Evolutionary conservation across 2,113 vertebrate species (phyloP), one percentile per base, ranked within the genome.

Genomic region (Marcusenius ussheri): DNA sequence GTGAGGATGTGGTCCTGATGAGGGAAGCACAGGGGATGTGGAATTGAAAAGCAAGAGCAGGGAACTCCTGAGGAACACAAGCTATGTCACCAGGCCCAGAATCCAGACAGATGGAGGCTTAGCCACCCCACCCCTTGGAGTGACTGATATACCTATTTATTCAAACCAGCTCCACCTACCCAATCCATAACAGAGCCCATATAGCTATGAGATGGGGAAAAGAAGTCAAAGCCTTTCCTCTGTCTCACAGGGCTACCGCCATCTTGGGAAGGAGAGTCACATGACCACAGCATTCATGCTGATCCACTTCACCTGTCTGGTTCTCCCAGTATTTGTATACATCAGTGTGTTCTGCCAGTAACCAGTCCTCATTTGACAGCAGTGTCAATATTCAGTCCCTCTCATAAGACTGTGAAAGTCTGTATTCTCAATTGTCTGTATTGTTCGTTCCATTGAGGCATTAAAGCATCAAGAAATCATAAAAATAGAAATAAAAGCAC

Each of bases 121-220:
- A 42, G 21, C 21, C 21, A 1, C 17, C 3, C n/a, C 92, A 92
- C 80, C 80, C 80, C 89, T 89, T 84, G 88, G 92, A 4, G 90
- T 94, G 47, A 92, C 86, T 3, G 35, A 88, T 89, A 90, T 94
- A 77, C 94, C 90, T 0, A 92, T 95, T 88, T 94, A 93, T 24
- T 96, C 94, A 46, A 95, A 94, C 94, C 94, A 95, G 89, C 90
- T 93, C 95, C 95, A 96, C 49, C 91, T 89, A 2, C 35, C 92
- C 93, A 3, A 93, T 92, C 92, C 92, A 93, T 0, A 15, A 91
- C 0, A 50, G 89, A 27, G 15, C 90, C 88, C 6, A 93, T 88
- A 92, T 88, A 93, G 10, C 88, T 89, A 92, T 92, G 87, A 80
- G 66, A 49, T 47, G 46, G 66, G 19, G 27, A 90, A 53, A 83